These are phyloP conservation scores for Narcine bancroftii DNA, from an alignment of 2,113 vertebrate genomes.

Conservation along the genomic window DNA sequence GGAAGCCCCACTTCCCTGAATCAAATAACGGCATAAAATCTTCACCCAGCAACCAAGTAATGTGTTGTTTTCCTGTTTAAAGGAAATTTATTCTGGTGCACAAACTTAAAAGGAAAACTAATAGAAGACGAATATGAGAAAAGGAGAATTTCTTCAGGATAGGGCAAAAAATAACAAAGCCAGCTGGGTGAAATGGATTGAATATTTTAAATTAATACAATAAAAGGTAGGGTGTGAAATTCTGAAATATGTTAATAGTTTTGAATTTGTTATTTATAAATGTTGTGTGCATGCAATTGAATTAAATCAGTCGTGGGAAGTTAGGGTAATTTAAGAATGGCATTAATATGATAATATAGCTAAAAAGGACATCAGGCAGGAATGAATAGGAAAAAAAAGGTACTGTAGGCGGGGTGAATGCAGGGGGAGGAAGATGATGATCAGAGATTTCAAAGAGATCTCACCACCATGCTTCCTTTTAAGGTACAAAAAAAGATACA, in stretches of 20 bases:
- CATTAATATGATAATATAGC: too few relatives aligned
- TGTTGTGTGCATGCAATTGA: neutral
- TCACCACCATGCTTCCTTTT: neutral
- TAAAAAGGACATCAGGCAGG: too few relatives aligned
- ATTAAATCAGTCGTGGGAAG: neutral
- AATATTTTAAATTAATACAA: neutral
- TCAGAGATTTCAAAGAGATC: neutral
- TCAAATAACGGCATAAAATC: neutral
- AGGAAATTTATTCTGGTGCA: too few relatives aligned
- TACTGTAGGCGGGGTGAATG: neutral
- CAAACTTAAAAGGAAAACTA: neutral
- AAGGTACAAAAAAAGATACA: neutral
- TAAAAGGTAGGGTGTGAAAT: neutral
- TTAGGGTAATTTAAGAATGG: neutral
- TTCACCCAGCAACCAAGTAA: too few relatives aligned
- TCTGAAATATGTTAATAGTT: neutral
- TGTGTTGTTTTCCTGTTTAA: too few relatives aligned
- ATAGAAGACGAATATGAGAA: neutral
- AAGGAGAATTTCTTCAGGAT: neutral
- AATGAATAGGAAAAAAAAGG: neutral
- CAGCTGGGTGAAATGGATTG: too few relatives aligned
- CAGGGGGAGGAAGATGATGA: neutral
- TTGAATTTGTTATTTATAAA: neutral
- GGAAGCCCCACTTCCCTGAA: neutral
- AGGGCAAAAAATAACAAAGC: too few relatives aligned